These are phyloP conservation scores for Apis dorsata DNA, from an alignment of 1,140 invertebrate species.

Conservation along the genomic window DNA sequence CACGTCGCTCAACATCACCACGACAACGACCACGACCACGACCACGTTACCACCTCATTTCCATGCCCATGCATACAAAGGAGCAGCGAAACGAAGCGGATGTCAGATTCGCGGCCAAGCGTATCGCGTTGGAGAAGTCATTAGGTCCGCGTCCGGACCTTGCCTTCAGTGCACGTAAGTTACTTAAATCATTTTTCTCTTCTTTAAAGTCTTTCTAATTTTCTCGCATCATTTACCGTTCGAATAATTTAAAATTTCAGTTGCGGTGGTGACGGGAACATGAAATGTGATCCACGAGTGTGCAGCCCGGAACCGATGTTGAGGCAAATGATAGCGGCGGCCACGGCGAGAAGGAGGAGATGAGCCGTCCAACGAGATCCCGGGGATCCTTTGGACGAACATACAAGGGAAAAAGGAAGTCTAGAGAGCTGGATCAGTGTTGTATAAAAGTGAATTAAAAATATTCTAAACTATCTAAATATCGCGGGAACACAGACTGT, in stretches of 20 bases:
- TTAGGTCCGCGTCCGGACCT: slow-evolving; percentile 91
- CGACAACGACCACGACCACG: slow-evolving; percentile 91
- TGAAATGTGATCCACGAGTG: slow-evolving; percentile 94
- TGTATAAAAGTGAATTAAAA: slow-evolving; percentile 79
- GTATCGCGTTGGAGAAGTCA: slow-evolving; percentile 91
- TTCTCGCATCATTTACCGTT: not conserved
- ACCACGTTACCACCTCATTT: slow-evolving; percentile 91
- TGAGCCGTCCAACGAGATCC: slow-evolving; percentile 78
- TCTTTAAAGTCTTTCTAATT: not conserved
- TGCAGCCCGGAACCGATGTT: slow-evolving; percentile 94
- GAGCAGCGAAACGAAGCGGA: slow-evolving; percentile 86
- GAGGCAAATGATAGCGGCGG: slow-evolving; percentile 91
- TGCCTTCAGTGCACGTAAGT: slow-evolving; percentile 96
- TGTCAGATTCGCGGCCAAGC: slow-evolving; percentile 91
- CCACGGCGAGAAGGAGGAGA: slow-evolving; percentile 86
- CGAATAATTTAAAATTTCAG: slow-evolving; percentile 68
- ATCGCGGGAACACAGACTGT: slow-evolving; percentile 77
- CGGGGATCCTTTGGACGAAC: slow-evolving; percentile 44
- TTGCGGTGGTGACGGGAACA: slow-evolving; percentile 93
- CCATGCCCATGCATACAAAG: slow-evolving; percentile 88
- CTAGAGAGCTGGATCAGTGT: slow-evolving; percentile 65
- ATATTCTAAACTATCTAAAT: slow-evolving; percentile 75
- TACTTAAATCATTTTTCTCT: slow-evolving; percentile 33
- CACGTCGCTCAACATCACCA: slow-evolving; percentile 87
- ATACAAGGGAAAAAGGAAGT: slow-evolving; percentile 31